phyloP scores from a whole-genome alignment of 2,797 vertebrate genomes.

The Artibeus jamaicensis region DNA sequence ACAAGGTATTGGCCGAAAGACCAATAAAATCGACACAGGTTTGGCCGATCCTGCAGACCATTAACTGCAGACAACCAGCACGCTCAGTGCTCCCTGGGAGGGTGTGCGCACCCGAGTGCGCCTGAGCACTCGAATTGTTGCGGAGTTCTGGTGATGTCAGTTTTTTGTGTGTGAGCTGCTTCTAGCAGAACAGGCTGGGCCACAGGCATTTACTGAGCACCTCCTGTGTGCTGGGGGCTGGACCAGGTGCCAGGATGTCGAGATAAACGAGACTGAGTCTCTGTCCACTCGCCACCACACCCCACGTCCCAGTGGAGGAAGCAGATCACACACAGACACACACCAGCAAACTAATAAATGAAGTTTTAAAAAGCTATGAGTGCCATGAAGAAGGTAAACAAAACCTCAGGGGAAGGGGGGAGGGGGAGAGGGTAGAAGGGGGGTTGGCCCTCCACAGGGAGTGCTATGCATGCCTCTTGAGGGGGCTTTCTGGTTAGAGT shows the following conservation, averaged over 20 bases:
- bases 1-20: background rate
- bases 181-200: background rate
- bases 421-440: rapidly evolving
- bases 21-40: background rate
- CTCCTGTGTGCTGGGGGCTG: background rate
- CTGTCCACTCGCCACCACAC: background rate
- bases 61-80: background rate
- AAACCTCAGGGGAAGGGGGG: no score
- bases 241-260: background rate
- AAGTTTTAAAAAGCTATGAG: background rate
- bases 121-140: rapidly evolving
- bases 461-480: rapidly evolving
- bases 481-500: background rate
- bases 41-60: background rate
- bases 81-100: background rate
- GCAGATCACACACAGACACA: background rate
- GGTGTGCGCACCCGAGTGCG: rapidly evolving
- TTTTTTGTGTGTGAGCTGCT: background rate
- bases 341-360: background rate
- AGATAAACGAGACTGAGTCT: no score
- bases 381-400: background rate
- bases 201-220: background rate
- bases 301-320: background rate
- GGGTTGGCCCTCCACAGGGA: background rate
- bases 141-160: rapidly evolving